These are phyloP conservation scores for Sycophaga agraensis DNA, from an alignment of 1,140 invertebrate genomes.

Conservation along the genomic window DNA sequence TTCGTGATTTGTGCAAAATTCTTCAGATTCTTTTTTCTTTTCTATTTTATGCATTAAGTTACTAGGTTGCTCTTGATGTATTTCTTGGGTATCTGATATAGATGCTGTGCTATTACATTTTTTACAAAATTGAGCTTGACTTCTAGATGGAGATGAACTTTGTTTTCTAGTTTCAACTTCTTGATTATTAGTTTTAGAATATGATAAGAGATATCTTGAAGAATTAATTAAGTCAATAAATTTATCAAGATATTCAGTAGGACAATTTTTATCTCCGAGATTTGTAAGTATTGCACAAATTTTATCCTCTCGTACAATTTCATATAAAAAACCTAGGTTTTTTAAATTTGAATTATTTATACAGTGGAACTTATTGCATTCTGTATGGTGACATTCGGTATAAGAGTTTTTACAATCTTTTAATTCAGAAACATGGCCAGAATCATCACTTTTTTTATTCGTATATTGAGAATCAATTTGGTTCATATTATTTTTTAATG, in stretches of 20 bases:
- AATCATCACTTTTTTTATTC: background rate
- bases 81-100: slow-evolving; percentile 17
- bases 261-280: slow-evolving; percentile 38
- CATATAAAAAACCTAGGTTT: slow-evolving; percentile 27
- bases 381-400: background rate
- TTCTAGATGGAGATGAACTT: background rate
- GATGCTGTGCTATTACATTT: slow-evolving; percentile 10
- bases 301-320: slow-evolving; percentile 39
- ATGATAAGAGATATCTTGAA: slow-evolving; percentile 37
- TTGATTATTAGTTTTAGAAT: background rate
- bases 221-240: slow-evolving; percentile 39
- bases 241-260: slow-evolving; percentile 39
- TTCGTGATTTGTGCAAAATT: slow-evolving; percentile 1
- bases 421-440: background rate
- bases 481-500: background rate
- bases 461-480: background rate
- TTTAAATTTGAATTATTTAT: slow-evolving; percentile 1
- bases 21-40: background rate
- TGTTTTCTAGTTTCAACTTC: slow-evolving; percentile 6
- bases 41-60: slow-evolving; percentile 22
- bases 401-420: background rate
- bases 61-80: background rate
- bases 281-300: slow-evolving; percentile 37
- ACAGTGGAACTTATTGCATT: background rate
- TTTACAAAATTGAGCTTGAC: background rate